Evolutionary conservation across 2,888 invertebrate genomes (phyloP), one percentile per base, ranked within the genome.

Genomic region (Abscondita cerata): DNA sequence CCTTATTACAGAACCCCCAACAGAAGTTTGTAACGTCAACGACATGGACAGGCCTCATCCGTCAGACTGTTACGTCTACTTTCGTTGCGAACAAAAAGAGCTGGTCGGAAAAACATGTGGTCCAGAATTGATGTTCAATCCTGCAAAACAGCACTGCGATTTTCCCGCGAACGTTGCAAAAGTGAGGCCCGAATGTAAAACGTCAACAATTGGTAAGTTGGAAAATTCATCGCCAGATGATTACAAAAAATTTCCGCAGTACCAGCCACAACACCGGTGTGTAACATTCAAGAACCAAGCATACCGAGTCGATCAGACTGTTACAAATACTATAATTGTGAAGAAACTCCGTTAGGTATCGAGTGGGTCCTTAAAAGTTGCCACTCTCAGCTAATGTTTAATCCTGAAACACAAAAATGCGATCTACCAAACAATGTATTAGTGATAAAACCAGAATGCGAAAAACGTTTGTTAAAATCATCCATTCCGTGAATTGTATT

Each of bases 71-170:
- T 44, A 18, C n/a, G 1, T 18, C 4, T 44, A 44, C 18, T 44
- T 18, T 19, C 18, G 18, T 9, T 44, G 44, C n/a, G 19, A 19
- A 11, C 18, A 44, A n/a, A 16, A 44, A 4, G 44, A 18, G 8
- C 19, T 44, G 8, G 16, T 44, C 8, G 44, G 3, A 15, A 11
- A 44, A 44, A 18, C 18, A 4, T 44, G 44, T 18, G 18, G 18
- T 18, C 44, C 44, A 2, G 11, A 15, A 8, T 18, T 44, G 11
- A 44, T 44, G 44, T 44, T 44, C 19, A 44, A 44, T 44, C 44
- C 44, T 1, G 18, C 2, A 6, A 44, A 16, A 2, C 18, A 18
- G 8, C 15, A 44, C n/a, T 44, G 44, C 44, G 44, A 44, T 44
- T 44, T 16, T 11, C 44, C 44, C 9, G 44, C 16, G 4, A 44